Base-by-base conservation (phyloP, 1,140 invertebrate genomes). In the Diprion similis region DNA sequence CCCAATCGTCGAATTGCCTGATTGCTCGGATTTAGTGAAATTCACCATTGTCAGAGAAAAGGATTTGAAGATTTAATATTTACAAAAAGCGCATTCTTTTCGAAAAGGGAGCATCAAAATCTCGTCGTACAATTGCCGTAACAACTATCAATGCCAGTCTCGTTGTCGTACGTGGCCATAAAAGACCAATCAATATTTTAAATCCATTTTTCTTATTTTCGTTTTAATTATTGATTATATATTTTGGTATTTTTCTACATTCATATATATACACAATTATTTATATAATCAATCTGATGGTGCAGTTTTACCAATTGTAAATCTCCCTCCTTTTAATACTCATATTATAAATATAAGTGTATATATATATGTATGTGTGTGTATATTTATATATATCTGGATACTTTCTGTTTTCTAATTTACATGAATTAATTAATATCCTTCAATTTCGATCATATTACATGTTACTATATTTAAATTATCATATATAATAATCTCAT, bases 381-480 rank as follows among this genome's bases (percentile, higher is more conserved):
- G 77, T 78, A 76, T 82, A 15, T 59, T 81, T 78, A 80, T 74
- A 68, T 80, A 76, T 81, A 82, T 79, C 71, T 82, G 77, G 74
- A 83, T 85, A 85, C 84, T 85, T 85, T 85, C 84, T 85, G 82
- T 83, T 79, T 77, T 83, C 83, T 85, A 85, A 85, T 85, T 82
- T 84, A 84, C 83, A 85, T 73, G 79, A 82, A 83, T 78, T 80
- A 81, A 59, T 15, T 59, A 13, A 15, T 59, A 79, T 77, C 76
- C 66, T 70, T 82, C 80, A 71, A 79, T 82, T 83, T 79, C 76
- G 74, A 73, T 74, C 24, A 81, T 82, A 77, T 75, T 67, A 80
- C 78, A 80, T 80, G 46, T 71, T 77, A 80, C 76, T 78, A 79
- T 75, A 75, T 75, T 64, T 73, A 71, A 77, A 75, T 75, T 75